These are phyloP conservation scores for Sanderia malayensis DNA, from an alignment of 30 jellyfish, hydroid and myxozoan species.

Conservation along the genomic window DNA sequence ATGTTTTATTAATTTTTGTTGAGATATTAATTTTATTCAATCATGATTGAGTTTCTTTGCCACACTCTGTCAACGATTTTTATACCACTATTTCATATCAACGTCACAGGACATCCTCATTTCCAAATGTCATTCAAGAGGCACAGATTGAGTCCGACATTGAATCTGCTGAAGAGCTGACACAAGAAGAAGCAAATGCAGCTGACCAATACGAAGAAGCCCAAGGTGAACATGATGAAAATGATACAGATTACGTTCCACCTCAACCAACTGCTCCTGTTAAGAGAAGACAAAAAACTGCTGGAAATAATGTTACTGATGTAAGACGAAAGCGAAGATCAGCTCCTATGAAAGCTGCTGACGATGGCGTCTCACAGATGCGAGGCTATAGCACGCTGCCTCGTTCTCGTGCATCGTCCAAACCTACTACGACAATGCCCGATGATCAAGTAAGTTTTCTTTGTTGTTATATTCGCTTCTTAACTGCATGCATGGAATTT, in stretches of 20 bases:
- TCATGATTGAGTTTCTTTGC: too few relatives aligned
- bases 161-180: slow-evolving; percentile 10
- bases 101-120: slow-evolving; percentile 45
- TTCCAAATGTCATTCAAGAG: slow-evolving; percentile 33
- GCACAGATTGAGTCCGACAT: slow-evolving; percentile 20
- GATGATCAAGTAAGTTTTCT: too few relatives aligned
- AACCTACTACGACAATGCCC: too few relatives aligned
- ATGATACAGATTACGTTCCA: background rate
- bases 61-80: too few relatives aligned
- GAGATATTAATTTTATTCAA: too few relatives aligned
- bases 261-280: slow-evolving; percentile 1
- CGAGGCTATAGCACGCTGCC: slow-evolving; percentile 72
- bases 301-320: background rate
- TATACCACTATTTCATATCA: too few relatives aligned
- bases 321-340: slow-evolving; percentile 16
- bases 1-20: background rate
- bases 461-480: too few relatives aligned
- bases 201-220: slow-evolving; percentile 12
- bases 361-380: slow-evolving; percentile 42
- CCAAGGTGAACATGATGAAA: slow-evolving; percentile 3
- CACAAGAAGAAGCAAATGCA: slow-evolving; percentile 2
- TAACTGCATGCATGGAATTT: too few relatives aligned
- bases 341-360: slow-evolving; percentile 13
- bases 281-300: background rate
- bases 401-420: slow-evolving; percentile 46